These are phyloP conservation scores for Donacobius atricapilla DNA, from an alignment of 2,113 vertebrate genomes.

Conservation along the genomic window DNA sequence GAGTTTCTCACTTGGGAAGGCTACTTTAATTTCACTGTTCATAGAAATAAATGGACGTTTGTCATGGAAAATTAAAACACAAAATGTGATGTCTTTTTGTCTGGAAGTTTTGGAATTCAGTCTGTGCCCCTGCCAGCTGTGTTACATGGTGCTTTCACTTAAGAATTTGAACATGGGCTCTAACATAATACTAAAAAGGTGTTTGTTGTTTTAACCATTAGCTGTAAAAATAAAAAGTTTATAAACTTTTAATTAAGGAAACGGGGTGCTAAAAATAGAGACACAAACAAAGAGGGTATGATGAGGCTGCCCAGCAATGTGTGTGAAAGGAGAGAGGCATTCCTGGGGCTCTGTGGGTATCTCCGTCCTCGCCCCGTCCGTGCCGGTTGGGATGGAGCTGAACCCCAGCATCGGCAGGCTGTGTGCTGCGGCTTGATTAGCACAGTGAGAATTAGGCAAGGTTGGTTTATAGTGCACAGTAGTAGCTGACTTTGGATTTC, in stretches of 20 bases:
- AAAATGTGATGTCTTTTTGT: slow-evolving; percentile 63
- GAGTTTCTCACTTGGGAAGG: slow-evolving; percentile 58
- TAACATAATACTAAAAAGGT: slow-evolving; percentile 23
- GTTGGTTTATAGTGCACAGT: not conserved
- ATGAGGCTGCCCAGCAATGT: not conserved
- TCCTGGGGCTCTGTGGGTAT: not conserved
- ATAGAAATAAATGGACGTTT: slow-evolving; percentile 60
- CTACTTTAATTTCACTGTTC: slow-evolving; percentile 59
- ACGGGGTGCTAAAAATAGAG: slow-evolving; percentile 35
- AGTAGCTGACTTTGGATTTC: not conserved
- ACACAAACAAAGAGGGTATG: not conserved
- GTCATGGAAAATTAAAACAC: slow-evolving; percentile 63
- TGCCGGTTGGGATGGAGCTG: not conserved
- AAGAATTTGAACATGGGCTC: not conserved
- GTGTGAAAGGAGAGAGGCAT: not conserved
- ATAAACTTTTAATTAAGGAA: slow-evolving; percentile 41
- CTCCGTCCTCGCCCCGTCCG: not conserved
- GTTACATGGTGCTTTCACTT: not conserved
- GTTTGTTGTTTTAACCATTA: slow-evolving; percentile 62
- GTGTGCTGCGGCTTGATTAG: not conserved
- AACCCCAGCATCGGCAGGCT: not conserved
- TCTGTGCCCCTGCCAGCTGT: slow-evolving; percentile 50
- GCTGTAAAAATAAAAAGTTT: slow-evolving; percentile 47
- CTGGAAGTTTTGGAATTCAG: slow-evolving; percentile 27
- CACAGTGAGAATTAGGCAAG: not conserved